Conservation (phyloP, 1,140 invertebrate genomes). For the Diploscapter pachys region DNA sequence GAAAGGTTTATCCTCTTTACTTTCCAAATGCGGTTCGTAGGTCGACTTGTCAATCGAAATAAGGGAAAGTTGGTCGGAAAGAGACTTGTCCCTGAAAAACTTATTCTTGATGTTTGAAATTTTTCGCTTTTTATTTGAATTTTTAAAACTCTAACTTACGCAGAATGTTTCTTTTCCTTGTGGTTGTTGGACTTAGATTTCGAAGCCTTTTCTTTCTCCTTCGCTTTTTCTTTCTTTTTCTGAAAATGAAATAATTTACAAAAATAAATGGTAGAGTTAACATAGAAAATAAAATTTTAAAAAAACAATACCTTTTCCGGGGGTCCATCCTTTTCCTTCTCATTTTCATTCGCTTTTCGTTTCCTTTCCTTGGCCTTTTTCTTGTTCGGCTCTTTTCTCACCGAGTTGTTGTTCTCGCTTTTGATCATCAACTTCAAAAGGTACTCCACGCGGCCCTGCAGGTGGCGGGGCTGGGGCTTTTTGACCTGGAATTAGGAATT, state of each 20-base stretch:
- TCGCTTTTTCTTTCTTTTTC: constrained; percentile 32
- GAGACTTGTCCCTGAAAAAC: not conserved
- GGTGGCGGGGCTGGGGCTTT: constrained; percentile 46
- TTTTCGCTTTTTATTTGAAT: not conserved
- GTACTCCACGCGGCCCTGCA: constrained; percentile 44
- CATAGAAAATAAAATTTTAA: constrained; percentile 1
- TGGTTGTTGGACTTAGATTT: no score
- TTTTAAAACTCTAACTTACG: not conserved
- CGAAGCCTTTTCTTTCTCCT: constrained; percentile 23
- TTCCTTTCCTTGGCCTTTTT: constrained; percentile 21
- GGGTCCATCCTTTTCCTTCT: not conserved
- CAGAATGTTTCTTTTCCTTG: no score
- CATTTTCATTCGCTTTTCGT: constrained; percentile 5
- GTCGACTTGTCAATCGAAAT: constrained; percentile 33
- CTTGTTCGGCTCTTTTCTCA: not conserved
- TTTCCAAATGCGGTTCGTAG: constrained; percentile 39
- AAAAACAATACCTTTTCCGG: constrained; percentile 10
- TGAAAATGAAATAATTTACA: constrained; percentile 1
- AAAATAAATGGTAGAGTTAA: not conserved
- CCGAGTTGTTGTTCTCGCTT: constrained; percentile 20
- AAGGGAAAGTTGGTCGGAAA: constrained; percentile 19
- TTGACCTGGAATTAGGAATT: constrained; percentile 30
- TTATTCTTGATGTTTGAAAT: not conserved
- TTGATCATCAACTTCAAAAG: constrained; percentile 41
- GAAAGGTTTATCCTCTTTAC: constrained; percentile 37